Conservation (phyloP, 2,113 vertebrate genomes). For the Eubucco bourcierii region DNA sequence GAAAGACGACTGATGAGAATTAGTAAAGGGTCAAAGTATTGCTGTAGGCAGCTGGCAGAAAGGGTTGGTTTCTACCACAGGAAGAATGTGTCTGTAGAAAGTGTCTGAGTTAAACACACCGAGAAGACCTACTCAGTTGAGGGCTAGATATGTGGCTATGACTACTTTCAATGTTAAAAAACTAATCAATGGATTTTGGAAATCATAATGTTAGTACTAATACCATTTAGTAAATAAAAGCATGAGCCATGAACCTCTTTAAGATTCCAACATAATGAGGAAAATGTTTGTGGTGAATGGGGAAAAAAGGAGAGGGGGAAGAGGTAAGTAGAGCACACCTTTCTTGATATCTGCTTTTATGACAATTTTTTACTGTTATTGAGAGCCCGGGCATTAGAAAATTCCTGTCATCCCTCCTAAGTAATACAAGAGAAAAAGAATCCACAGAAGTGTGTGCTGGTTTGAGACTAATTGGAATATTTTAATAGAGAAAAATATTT, state of each 20-base stretch:
- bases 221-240: background rate
- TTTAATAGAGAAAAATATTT: too few relatives aligned
- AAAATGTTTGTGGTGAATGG: background rate
- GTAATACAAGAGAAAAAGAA: background rate
- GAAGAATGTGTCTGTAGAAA: background rate
- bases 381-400: background rate
- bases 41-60: background rate
- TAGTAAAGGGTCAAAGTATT: background rate
- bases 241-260: fast-evolving
- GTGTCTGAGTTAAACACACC: background rate
- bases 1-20: background rate
- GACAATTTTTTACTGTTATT: background rate
- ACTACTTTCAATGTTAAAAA: background rate
- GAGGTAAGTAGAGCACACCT: background rate
- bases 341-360: background rate
- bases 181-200: background rate
- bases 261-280: background rate
- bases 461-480: too few relatives aligned
- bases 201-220: background rate
- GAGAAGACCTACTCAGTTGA: background rate
- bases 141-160: background rate
- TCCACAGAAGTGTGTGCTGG: background rate
- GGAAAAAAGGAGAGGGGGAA: too few relatives aligned
- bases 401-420: background rate
- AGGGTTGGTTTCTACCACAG: background rate